A percentile compares a stretch with the other conserved stretches of the same genome.
Evolutionary conservation across 1,140 invertebrate genomes (phyloP).

Genomic region (Drosophila orena): DNA sequence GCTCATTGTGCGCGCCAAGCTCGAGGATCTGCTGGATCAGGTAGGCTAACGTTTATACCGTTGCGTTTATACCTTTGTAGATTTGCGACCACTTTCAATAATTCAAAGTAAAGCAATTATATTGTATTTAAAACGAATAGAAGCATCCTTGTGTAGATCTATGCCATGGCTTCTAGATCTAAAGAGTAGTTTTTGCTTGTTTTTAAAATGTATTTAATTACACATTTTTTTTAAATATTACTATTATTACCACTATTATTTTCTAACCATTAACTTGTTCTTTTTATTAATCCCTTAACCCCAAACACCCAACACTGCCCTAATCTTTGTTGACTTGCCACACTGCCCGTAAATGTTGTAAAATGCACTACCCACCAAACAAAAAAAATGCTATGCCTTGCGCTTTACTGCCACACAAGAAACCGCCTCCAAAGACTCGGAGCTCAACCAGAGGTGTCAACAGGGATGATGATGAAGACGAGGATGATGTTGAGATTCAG

Average conservation of each 20-base stretch:
- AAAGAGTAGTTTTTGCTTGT: too few relatives aligned
- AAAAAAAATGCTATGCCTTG: slow-evolving; percentile 43
- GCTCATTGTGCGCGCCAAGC: slow-evolving; percentile 91
- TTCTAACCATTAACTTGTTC: slow-evolving; percentile 47
- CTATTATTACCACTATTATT: slow-evolving; percentile 21
- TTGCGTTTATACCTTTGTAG: slow-evolving; percentile 32
- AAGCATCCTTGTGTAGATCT: too few relatives aligned
- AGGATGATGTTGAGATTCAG: slow-evolving; percentile 67
- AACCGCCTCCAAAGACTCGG: slow-evolving; percentile 66
- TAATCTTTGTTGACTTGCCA: slow-evolving; percentile 69
- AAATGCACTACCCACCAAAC: slow-evolving; percentile 69
- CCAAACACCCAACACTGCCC: slow-evolving; percentile 42
- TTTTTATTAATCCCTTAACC: slow-evolving; percentile 53
- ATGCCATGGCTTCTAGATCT: too few relatives aligned
- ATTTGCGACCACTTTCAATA: slow-evolving; percentile 1
- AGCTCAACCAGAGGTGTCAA: slow-evolving; percentile 75
- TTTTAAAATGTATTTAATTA: too few relatives aligned
- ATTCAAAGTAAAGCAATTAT: neutral
- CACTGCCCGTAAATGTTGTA: slow-evolving; percentile 68
- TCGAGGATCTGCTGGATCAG: slow-evolving; percentile 97
- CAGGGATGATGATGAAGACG: slow-evolving; percentile 65
- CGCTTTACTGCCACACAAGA: slow-evolving; percentile 40
- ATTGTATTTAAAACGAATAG: neutral
- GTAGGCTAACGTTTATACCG: slow-evolving; percentile 85
- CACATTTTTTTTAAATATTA: neutral